Percentiles rank a stretch among this genome's conserved stretches.
phyloP scores from a whole-genome alignment of 2,888 invertebrate genomes.

The Apotomis capreana region DNA sequence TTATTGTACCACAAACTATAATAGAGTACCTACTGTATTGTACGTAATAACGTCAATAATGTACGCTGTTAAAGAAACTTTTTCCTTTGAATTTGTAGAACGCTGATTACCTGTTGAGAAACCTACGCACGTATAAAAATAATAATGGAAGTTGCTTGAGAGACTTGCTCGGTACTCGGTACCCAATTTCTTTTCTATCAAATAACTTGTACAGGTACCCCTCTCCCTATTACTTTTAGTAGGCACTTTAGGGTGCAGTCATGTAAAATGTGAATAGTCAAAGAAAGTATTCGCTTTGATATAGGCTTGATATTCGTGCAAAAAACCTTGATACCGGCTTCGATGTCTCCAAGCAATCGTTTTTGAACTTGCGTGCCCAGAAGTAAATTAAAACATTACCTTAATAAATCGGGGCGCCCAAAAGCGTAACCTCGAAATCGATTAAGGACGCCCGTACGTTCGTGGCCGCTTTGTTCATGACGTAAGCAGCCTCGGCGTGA shows the following conservation, averaged over 20 bases:
- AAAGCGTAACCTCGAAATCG: slow-evolving; percentile 66
- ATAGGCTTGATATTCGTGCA: neutral
- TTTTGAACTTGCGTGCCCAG: slow-evolving; percentile 26
- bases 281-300: neutral
- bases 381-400: slow-evolving; percentile 37
- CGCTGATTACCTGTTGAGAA: slow-evolving; percentile 31
- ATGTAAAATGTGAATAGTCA: slow-evolving; percentile 1
- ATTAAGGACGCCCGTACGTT: slow-evolving; percentile 73
- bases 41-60: slow-evolving; percentile 22
- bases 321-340: slow-evolving; percentile 4
- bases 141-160: slow-evolving; percentile 32
- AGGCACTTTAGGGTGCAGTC: slow-evolving; percentile 7
- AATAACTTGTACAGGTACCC: slow-evolving; percentile 30
- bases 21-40: slow-evolving; percentile 15
- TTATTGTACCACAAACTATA: slow-evolving; percentile 14
- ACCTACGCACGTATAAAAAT: slow-evolving; percentile 39
- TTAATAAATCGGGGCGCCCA: slow-evolving; percentile 37
- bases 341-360: slow-evolving; percentile 17
- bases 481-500: slow-evolving; percentile 72
- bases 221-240: slow-evolving; percentile 21
- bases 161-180: slow-evolving; percentile 32
- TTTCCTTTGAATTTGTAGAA: slow-evolving; percentile 33
- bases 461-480: slow-evolving; percentile 72
- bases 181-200: slow-evolving; percentile 39
- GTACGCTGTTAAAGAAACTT: slow-evolving; percentile 26